Percentiles rank a stretch among this genome's conserved stretches.
Conservation (phyloP, 2,888 invertebrate species). For the Artemia sinica region DNA sequence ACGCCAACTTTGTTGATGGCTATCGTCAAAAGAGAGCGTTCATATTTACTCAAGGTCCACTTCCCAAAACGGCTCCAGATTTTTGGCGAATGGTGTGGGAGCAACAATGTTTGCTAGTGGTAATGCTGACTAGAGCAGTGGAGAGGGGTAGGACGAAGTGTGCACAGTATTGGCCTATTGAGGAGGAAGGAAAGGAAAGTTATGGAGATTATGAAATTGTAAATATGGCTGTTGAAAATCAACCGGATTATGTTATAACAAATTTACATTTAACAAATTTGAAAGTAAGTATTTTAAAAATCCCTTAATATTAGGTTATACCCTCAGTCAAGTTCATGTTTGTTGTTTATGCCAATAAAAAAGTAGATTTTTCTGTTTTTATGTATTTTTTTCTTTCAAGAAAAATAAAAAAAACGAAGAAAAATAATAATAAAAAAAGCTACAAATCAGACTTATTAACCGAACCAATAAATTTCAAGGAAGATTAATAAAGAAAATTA, state of each 20-base stretch:
- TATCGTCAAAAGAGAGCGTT: slow-evolving; percentile 94
- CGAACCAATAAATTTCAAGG: no score
- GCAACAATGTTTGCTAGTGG: slow-evolving; percentile 60
- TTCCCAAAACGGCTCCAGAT: slow-evolving; percentile 80
- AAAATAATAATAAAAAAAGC: no score
- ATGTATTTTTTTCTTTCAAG: no score
- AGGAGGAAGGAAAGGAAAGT: slow-evolving; percentile 43
- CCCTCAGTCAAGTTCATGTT: background rate
- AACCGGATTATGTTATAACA: slow-evolving; percentile 64
- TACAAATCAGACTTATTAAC: no score
- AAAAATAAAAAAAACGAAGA: no score
- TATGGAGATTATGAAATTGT: slow-evolving; percentile 53
- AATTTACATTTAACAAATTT: slow-evolving; percentile 56
- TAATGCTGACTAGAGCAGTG: slow-evolving; percentile 83
- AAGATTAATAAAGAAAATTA: no score
- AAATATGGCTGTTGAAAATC: slow-evolving; percentile 55
- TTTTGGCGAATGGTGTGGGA: slow-evolving; percentile 99
- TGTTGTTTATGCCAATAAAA: background rate
- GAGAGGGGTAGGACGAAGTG: slow-evolving; percentile 86
- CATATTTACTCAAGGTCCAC: slow-evolving; percentile 91
- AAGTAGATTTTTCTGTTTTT: no score
- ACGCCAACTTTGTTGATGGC: slow-evolving; percentile 94
- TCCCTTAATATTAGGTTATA: slow-evolving; percentile 5
- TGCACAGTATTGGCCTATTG: slow-evolving; percentile 88
- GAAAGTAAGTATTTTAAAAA: slow-evolving; percentile 39